Base-by-base conservation (phyloP, 2,797 vertebrate genomes). In the Clamator glandarius region DNA sequence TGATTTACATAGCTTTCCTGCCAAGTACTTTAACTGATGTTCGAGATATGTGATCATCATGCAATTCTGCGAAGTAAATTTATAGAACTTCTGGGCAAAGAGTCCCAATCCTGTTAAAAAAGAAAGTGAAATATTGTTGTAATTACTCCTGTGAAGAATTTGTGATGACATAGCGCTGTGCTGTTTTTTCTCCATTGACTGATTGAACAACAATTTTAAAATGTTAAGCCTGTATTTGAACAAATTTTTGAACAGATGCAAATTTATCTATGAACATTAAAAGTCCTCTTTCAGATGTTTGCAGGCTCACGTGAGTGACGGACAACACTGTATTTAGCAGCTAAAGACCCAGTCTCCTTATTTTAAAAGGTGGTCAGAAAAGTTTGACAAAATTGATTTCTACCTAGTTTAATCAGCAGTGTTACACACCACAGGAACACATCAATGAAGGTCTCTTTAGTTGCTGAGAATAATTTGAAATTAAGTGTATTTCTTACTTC, bases 91-190 rank as follows among this genome's bases (percentile, higher is more conserved):
- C 76, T 91, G 83, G 68, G 61, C 91, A 93, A 94, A 63, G 28
- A 87, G 76, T 97, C 50, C 52, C 67, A 93, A 84, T 93, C 57
- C 90, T 89, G 75, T 66, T 89, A 95, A 94, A 96, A 86, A 74
- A 87, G 85, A 92, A 94, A 96, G 76, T 96, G 87, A 96, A 96
- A 93, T 96, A 93, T 87, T 87, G 76, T 89, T 87, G 84, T 70
- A 95, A 94, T 92, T 63, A 58, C 67, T 80, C 50, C 83, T 74
- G 28, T 72, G 44, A 59, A 75, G 85, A 95, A 95, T 95, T 95
- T 72, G 50, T 81, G 80, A 36, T 87, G 91, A 84, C 63, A 81
- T 61, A 77, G 19, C 14, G 8, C 21, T 54, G 66, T 2, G 7
- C 18, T 41, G 18, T 48, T 44, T 95, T 78, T 93, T 77, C 25